Base-by-base conservation (phyloP, 2,797 vertebrate genomes). In the Brachymystax lenok region DNA sequence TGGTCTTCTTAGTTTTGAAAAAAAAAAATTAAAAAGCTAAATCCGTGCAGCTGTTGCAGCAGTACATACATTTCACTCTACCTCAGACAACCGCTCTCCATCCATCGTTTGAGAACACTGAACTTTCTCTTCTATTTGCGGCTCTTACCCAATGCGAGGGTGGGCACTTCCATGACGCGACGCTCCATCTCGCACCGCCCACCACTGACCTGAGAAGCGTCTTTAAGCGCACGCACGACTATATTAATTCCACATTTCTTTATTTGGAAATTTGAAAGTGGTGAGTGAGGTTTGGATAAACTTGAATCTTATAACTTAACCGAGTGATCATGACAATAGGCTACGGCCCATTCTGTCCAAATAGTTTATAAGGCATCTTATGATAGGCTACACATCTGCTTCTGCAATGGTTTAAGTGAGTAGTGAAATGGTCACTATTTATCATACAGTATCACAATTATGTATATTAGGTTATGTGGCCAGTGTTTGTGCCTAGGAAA, bases 41-140 rank as follows among this genome's bases (percentile, higher is more conserved):
- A 33, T 12, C 5, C 21, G 6, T 30, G 5, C 64, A 67, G 71
- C 35, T 63, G 64, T 50, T 12, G 63, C 24, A 66, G 17, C 14
- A 12, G 68, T 79, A 73, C 80, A 27, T 80, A 76, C 75, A 50
- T 75, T 35, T 66, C 24, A 35, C 28, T 33, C 63, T 6, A 40
- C 27, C 21, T n/a, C 30, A 3, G 51, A 67, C n/a, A 40, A 19
- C n/a, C 67, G 21, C 77, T 85, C 80, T 40, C 78, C 77, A 83
- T 83, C 84, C 89, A 89, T 87, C 69, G 87, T 88, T 68, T 79
- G 81, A 84, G 79, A 87, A 59, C 83, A 91, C 89, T 94, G 88
- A 92, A 92, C 92, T 93, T 90, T 85, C 85, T 81, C 86, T 91
- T 89, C 84, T 85, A 85, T 83, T 86, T 70, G 84, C 84, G 87